Evolutionary conservation across 2,113 vertebrate genomes (phyloP).

Genomic region (Ahaetulla prasina): DNA sequence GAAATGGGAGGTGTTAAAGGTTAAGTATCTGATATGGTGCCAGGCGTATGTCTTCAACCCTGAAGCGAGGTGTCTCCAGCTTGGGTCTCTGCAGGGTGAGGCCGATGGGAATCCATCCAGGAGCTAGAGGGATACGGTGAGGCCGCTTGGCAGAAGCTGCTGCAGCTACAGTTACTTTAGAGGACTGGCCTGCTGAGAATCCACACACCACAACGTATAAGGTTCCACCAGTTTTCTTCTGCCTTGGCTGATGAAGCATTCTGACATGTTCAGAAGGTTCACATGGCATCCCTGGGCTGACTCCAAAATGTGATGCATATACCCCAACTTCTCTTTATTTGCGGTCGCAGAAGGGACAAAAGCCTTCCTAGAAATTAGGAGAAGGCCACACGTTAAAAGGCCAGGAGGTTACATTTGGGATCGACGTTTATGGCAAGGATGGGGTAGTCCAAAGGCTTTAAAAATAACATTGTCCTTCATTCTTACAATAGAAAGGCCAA

Average conservation of each 20-base stretch:
- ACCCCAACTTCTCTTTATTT: too few species aligned
- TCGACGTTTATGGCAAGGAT: not conserved
- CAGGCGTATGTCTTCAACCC: slow-evolving; percentile 14
- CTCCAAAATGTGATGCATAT: too few species aligned
- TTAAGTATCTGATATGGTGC: slow-evolving; percentile 28
- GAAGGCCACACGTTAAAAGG: not conserved
- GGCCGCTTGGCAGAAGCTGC: not conserved
- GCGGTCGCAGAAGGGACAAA: not conserved
- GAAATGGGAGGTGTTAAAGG: slow-evolving; percentile 31
- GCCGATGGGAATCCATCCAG: not conserved
- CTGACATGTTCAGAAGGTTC: not conserved
- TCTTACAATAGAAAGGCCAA: not conserved
- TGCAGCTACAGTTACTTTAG: not conserved
- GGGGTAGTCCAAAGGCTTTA: not conserved
- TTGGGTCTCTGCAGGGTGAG: slow-evolving; percentile 13
- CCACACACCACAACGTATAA: accelerated
- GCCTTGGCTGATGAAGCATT: accelerated
- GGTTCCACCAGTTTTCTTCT: not conserved
- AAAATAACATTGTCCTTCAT: not conserved
- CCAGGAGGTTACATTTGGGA: not conserved
- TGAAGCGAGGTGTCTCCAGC: slow-evolving; percentile 30
- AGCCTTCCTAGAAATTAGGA: not conserved
- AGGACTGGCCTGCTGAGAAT: not conserved
- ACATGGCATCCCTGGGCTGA: not conserved
- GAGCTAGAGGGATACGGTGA: not conserved